Evolutionary conservation across 2,888 invertebrate genomes (phyloP).

Genomic region (Cheilosia scutellata): DNA sequence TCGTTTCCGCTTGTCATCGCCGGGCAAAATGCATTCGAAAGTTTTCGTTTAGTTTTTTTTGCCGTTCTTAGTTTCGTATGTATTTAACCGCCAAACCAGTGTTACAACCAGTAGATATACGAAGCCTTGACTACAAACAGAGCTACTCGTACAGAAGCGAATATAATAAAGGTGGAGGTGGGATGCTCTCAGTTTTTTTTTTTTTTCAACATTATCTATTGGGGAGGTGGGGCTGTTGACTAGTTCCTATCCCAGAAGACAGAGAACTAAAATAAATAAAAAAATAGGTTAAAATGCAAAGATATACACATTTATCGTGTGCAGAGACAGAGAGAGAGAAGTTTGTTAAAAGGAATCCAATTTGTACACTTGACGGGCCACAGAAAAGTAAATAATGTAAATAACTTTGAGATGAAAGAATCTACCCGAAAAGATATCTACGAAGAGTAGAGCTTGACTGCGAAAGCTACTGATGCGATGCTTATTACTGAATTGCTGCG

Average conservation of each 20-base stretch:
- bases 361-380: slow-evolving; percentile 28
- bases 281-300: slow-evolving; percentile 25
- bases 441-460: too few species aligned
- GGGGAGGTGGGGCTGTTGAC: too few species aligned
- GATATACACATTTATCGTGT: slow-evolving; percentile 19
- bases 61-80: not conserved
- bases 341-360: slow-evolving; percentile 44
- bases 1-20: slow-evolving; percentile 29
- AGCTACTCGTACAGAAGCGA: too few species aligned
- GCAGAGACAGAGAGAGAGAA: not conserved
- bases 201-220: too few species aligned
- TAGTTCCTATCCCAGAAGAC: slow-evolving; percentile 11
- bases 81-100: too few species aligned
- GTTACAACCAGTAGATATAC: too few species aligned
- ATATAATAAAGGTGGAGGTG: slow-evolving; percentile 10
- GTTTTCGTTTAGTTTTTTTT: slow-evolving; percentile 38
- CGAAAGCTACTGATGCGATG: not conserved
- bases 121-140: not conserved
- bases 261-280: slow-evolving; percentile 16
- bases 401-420: slow-evolving; percentile 14
- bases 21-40: slow-evolving; percentile 50
- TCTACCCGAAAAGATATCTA: not conserved
- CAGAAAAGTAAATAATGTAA: slow-evolving; percentile 12
- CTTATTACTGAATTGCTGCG: not conserved
- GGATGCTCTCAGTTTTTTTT: slow-evolving; percentile 20